Conservation (phyloP, 2,797 vertebrate species). For the Rallus crepitans region DNA sequence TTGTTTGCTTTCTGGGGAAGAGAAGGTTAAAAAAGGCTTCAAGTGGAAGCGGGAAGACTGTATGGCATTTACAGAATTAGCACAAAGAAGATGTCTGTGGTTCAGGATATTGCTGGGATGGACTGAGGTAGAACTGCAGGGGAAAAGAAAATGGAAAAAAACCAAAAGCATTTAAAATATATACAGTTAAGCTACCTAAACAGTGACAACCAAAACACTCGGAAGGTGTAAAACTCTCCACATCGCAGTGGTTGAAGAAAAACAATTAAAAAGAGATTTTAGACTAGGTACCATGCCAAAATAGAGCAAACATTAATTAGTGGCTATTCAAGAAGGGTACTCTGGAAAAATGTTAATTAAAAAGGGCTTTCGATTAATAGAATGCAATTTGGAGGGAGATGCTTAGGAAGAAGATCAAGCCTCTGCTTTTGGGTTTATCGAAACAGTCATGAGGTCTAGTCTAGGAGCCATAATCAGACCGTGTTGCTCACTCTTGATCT, state of each 20-base stretch:
- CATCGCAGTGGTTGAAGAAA: not conserved
- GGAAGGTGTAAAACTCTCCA: not conserved
- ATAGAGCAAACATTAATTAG: not conserved
- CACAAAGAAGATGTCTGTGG: not conserved
- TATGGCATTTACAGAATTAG: constrained; percentile 4
- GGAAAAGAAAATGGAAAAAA: not conserved
- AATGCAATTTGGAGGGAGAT: not conserved
- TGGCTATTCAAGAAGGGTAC: not conserved
- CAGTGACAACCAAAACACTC: not conserved
- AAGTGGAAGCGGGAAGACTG: not conserved
- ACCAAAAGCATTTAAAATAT: not conserved
- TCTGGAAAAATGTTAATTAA: constrained; percentile 23
- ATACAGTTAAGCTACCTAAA: not conserved
- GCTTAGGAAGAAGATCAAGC: not conserved
- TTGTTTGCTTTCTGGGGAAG: not conserved
- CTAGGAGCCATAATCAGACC: not conserved
- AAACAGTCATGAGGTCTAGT: not conserved
- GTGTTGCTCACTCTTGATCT: not conserved
- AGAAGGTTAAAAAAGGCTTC: not conserved
- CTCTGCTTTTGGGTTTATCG: not conserved
- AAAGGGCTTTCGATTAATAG: constrained; percentile 1
- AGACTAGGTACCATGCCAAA: not conserved
- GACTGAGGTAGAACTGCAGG: not conserved
- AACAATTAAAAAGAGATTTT: not conserved
- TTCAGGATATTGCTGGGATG: not conserved